Base-by-base conservation (phyloP, 2,113 vertebrate genomes). In the Coregonus clupeaformis region DNA sequence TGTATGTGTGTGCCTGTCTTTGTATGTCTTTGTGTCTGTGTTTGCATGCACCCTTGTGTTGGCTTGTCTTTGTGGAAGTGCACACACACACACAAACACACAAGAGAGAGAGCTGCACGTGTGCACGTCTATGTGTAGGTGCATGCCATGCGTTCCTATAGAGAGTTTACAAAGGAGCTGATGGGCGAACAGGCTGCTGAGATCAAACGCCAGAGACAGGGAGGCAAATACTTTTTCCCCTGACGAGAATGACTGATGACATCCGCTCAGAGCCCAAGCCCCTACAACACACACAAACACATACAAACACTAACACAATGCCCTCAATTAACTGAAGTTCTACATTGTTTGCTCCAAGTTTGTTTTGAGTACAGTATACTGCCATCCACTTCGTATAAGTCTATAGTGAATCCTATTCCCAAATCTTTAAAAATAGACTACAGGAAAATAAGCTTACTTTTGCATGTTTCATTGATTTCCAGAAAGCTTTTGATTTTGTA, bases 101-200 rank as follows among this genome's bases (percentile, higher is more conserved):
- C 30, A 32, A 5, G 5, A 36, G 1, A 36, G 32, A 32, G 32
- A 32, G 5, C 32, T 32, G 32, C 32, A 32, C 32, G 1, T 52
- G 47, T 52, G 67, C 69, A 82, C 81, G 71, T 84, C 84, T 81
- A 76, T 79, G 73, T 49, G 71, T 27, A 12, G 22, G n/a, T 65
- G 72, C 80, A 18, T 52, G 82, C 88, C 82, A 87, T 87, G 75
- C 81, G 73, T 68, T 32, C 78, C 84, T 84, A 27, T 1, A 76
- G 82, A 81, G 82, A 84, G 88, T 89, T 77, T 84, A 76, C 70
- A 85, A 85, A 86, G 77, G 83, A 72, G 79, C 79, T 75, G 66
- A 74, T 16, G 80, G 81, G 75, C 83, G 73, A 84, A 84, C 81
- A 74, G 82, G 78, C 83, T 82, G 78, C 22, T 0, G n/a, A 74